Evolutionary conservation across 2,888 invertebrate genomes (phyloP).

Genomic region (Idaea straminata): DNA sequence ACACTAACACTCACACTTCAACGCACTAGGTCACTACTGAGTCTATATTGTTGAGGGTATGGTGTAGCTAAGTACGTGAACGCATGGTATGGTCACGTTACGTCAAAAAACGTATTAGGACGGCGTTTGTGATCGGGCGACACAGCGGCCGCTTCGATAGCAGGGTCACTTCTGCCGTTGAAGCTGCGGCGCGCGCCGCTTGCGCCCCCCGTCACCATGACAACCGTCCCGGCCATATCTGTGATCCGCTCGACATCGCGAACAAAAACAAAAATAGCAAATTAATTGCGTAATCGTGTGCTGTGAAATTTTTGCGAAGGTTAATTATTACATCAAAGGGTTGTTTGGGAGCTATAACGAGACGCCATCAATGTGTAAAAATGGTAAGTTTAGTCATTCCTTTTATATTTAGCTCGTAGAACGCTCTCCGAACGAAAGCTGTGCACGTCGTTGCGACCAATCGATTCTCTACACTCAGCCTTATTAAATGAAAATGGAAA

Average conservation of each 20-base stretch:
- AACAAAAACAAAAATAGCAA: conserved; percentile 77
- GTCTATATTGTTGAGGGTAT: conserved; percentile 9
- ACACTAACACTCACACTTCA: conserved; percentile 49
- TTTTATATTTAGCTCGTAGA: conserved; percentile 11
- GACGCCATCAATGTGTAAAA: conserved; percentile 35
- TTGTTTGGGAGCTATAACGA: conserved; percentile 36
- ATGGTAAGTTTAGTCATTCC: conserved; percentile 33
- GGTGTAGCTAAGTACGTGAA: conserved; percentile 18
- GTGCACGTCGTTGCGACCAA: conserved; percentile 15
- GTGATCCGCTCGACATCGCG: conserved; percentile 54
- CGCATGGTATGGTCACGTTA: conserved; percentile 48
- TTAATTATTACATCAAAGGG: conserved; percentile 60
- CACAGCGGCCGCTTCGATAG: conserved; percentile 61
- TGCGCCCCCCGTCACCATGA: conserved; percentile 68
- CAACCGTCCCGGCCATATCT: conserved; percentile 72
- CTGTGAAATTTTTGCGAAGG: conserved; percentile 57
- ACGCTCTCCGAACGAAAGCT: conserved; percentile 12
- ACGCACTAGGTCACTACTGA: conserved; percentile 15
- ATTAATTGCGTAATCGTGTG: conserved; percentile 75
- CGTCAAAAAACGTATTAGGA: conserved; percentile 53
- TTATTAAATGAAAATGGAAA: conserved; percentile 1
- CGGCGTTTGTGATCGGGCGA: conserved; percentile 40
- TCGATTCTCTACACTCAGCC: conserved; percentile 19
- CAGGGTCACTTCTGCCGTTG: conserved; percentile 68
- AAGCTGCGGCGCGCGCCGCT: conserved; percentile 73